Base-by-base conservation (phyloP, 2,888 invertebrate species). In the Torymus auratus region DNA sequence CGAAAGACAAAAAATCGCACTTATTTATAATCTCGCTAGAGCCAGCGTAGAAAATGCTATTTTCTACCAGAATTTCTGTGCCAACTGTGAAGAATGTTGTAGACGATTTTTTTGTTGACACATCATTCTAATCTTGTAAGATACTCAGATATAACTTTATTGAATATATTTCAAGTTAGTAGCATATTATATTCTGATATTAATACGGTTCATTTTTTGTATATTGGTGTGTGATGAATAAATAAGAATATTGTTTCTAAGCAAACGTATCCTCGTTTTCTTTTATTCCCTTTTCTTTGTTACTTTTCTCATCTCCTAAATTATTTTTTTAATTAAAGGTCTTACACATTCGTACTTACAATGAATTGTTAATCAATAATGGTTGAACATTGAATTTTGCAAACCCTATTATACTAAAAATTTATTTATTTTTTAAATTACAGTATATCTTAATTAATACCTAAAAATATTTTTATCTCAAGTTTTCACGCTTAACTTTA, bases 191-290 rank as follows among this genome's bases (percentile, higher is more conserved):
- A 90, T 90, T 90, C 90, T 90, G 89, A 90, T 90, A 90, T 89
- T 90, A 89, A 89, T 90, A 90, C 88, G 88, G 88, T 90, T 90
- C 89, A 89, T 91, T 90, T 41, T 91, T 91, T 91, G 91, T 91
- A 90, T 90, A 90, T 90, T 90, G 91, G 91, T 91, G 91, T 91
- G 91, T 90, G 91, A 91, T 90, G 88, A 90, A 91, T 91, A 90
- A 89, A 91, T 90, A 90, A 90, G 89, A 88, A 89, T 90, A 90
- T 91, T 90, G 90, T 91, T 91, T 91, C 85, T 90, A 91, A 90
- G 88, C 87, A 90, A 90, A 85, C 4, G n/a, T 68, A 50, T 41
- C 52, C 3, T 50, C 11, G 2, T 58, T 67, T 69, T 73, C 41
- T 55, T 71, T 76, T 2, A 15, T 41, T 55, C 62, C 20, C n/a